Percentiles rank a stretch among this genome's conserved stretches.
Conservation (phyloP, 64 coral and sea anemone genomes). For the Montipora efflorescens region DNA sequence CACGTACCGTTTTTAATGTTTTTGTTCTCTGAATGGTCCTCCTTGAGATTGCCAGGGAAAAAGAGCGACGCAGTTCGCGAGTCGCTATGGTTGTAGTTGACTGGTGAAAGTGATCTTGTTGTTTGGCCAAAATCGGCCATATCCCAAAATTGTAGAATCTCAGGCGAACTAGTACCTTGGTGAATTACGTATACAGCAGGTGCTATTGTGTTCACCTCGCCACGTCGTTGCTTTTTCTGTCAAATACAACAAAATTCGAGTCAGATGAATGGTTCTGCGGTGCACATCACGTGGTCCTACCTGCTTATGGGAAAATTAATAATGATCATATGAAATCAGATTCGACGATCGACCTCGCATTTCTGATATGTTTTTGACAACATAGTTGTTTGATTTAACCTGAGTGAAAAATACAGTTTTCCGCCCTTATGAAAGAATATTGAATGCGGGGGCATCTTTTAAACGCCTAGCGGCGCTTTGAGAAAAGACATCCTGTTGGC, state of each 20-base stretch:
- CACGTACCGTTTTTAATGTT: constrained; percentile 95
- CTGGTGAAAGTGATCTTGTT: constrained; percentile 95
- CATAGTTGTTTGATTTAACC: constrained; percentile 44
- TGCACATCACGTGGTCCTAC: constrained; percentile 87
- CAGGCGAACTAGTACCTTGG: constrained; percentile 80
- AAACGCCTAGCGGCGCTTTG: constrained; percentile 35
- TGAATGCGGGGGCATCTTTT: constrained; percentile 35
- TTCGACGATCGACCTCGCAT: constrained; percentile 54
- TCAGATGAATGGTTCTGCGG: constrained; percentile 92
- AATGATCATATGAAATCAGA: constrained; percentile 94
- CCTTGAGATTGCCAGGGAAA: constrained; percentile 83
- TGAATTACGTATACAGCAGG: constrained; percentile 97
- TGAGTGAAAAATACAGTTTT: constrained; percentile 43
- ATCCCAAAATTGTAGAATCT: constrained; percentile 79
- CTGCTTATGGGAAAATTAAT: constrained; percentile 93
- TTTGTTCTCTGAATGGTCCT: constrained; percentile 85
- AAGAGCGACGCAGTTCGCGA: constrained; percentile 85
- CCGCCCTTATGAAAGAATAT: constrained; percentile 64
- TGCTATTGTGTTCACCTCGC: constrained; percentile 96
- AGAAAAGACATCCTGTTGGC: constrained; percentile 9
- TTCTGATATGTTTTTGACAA: constrained; percentile 57
- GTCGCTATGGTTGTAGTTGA: constrained; percentile 92
- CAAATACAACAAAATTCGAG: constrained; percentile 83
- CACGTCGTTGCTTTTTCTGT: constrained; percentile 97
- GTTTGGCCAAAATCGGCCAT: constrained; percentile 99